Conservation (phyloP, 2,797 vertebrate species). For the Netta rufina region DNA sequence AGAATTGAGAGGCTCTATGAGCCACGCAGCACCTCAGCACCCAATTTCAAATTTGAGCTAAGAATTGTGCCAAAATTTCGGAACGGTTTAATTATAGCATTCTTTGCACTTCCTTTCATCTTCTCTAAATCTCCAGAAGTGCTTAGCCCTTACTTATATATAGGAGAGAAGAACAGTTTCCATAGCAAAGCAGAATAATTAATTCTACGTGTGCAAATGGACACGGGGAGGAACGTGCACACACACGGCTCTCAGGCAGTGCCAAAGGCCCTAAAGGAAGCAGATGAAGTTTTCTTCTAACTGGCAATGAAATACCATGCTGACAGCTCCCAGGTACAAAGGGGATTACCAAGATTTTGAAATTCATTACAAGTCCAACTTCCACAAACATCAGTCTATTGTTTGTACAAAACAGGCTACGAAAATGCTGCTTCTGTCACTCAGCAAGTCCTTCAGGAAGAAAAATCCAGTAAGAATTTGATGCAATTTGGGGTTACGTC, state of each 20-base stretch:
- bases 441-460: background rate
- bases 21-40: background rate
- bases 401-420: background rate
- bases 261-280: constrained; percentile 9
- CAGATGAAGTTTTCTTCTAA: constrained; percentile 49
- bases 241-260: background rate
- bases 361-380: background rate
- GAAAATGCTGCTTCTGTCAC: background rate
- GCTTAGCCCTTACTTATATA: background rate
- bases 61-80: constrained; percentile 14
- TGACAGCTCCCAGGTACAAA: constrained; percentile 22
- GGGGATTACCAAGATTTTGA: constrained; percentile 8
- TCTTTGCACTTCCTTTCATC: constrained; percentile 24
- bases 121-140: background rate
- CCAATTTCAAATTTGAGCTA: background rate
- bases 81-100: constrained; percentile 43
- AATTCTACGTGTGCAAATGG: constrained; percentile 2
- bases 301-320: constrained; percentile 13
- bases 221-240: background rate
- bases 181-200: constrained; percentile 57
- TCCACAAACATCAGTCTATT: background rate
- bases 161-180: constrained; percentile 41
- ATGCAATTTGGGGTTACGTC: no score
- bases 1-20: background rate
- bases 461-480: background rate